A percentile compares a stretch with the other conserved stretches of the same genome.
Evolutionary conservation across 37 sponge, comb jelly and placozoan species (phyloP).

Genomic region (Cladorhizidae sp.): DNA sequence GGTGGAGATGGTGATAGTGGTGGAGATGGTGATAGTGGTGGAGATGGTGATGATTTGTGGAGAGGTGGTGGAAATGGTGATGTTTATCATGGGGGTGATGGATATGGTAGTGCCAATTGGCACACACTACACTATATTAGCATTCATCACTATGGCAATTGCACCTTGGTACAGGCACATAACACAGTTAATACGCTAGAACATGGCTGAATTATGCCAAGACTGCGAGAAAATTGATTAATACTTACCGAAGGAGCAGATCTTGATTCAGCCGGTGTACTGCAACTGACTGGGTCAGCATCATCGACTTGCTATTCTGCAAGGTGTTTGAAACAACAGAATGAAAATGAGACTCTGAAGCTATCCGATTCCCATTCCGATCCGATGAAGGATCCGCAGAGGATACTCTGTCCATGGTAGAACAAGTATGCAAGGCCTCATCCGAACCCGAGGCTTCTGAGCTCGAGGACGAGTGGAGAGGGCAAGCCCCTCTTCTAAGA

Average conservation of each 20-base stretch:
- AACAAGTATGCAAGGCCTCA: not conserved
- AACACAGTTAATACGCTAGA: too few relatives aligned
- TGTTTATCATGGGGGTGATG: too few relatives aligned
- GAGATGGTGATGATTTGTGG: too few relatives aligned
- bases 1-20: too few relatives aligned
- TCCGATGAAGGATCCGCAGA: not conserved
- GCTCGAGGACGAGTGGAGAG: not conserved
- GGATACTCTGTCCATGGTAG: not conserved
- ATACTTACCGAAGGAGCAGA: constrained; percentile 2
- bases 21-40: too few relatives aligned
- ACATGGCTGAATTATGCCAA: too few relatives aligned
- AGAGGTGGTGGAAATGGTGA: too few relatives aligned
- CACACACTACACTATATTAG: too few relatives aligned
- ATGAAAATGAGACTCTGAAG: not conserved
- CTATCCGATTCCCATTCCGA: not conserved
- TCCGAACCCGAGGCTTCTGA: not conserved
- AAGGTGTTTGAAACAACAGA: not conserved
- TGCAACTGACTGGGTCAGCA: not conserved
- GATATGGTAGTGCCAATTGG: too few relatives aligned
- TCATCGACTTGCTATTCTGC: not conserved
- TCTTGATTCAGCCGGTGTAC: constrained; percentile 1
- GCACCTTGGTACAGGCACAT: too few relatives aligned
- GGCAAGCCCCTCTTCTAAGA: not conserved
- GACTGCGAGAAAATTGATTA: not conserved
- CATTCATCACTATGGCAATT: too few relatives aligned